A percentile compares a stretch with the other conserved stretches of the same genome.
Evolutionary conservation across 2,888 invertebrate genomes (phyloP).

Genomic region (Zaprionus bogoriensis): DNA sequence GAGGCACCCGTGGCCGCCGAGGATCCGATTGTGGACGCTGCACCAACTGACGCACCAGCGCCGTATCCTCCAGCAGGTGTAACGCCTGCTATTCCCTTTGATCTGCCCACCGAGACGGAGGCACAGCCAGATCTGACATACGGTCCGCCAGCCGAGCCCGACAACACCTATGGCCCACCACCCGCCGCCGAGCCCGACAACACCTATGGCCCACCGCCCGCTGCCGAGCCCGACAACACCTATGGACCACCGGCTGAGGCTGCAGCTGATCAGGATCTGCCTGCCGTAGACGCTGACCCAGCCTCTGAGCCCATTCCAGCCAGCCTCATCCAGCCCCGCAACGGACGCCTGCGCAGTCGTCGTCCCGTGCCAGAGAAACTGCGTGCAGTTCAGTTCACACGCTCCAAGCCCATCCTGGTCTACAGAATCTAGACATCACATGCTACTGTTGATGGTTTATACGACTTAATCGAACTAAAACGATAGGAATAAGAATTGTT

Average conservation of each 20-base stretch:
- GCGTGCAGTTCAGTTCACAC: slow-evolving; percentile 63
- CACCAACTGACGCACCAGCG: slow-evolving; percentile 51
- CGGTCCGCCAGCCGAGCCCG: slow-evolving; percentile 54
- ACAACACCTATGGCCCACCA: slow-evolving; percentile 56
- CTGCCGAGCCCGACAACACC: slow-evolving; percentile 57
- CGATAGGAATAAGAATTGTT: slow-evolving; percentile 19
- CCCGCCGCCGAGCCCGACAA: slow-evolving; percentile 51
- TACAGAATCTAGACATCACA: slow-evolving; percentile 58
- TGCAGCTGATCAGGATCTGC: slow-evolving; percentile 43
- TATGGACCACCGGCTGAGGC: slow-evolving; percentile 64
- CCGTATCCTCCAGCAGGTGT: slow-evolving; percentile 78
- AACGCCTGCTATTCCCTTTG: slow-evolving; percentile 73
- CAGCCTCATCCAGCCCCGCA: slow-evolving; percentile 63
- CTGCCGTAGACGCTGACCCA: slow-evolving; percentile 32
- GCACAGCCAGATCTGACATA: slow-evolving; percentile 71
- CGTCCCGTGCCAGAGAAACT: slow-evolving; percentile 55
- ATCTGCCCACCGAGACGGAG: slow-evolving; percentile 70
- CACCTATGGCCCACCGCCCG: slow-evolving; percentile 57
- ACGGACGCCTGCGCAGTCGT: slow-evolving; percentile 52
- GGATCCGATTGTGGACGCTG: slow-evolving; percentile 42
- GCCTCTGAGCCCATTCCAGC: slow-evolving; percentile 60
- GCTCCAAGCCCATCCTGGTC: slow-evolving; percentile 68
- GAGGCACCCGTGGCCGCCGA: slow-evolving; percentile 46
- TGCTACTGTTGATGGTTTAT: slow-evolving; percentile 5
- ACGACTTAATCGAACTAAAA: slow-evolving; percentile 29